phyloP scores from a whole-genome alignment of 2,797 vertebrate species.

The Scolopax bukidnonensis region DNA sequence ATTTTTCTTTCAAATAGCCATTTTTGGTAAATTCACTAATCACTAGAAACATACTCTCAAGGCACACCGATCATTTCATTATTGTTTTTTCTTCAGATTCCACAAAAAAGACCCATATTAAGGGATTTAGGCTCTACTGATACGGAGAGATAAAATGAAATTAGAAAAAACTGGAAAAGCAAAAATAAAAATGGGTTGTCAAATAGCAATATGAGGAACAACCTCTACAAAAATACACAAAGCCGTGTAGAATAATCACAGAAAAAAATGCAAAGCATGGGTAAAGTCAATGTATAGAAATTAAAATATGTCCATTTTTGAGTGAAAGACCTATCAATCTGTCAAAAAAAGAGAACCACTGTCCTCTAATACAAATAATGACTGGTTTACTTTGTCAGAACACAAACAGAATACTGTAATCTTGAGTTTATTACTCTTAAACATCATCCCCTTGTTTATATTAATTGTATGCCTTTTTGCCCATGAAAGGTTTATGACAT shows the following conservation, averaged over 20 bases:
- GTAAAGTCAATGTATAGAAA: background rate
- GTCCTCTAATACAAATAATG: background rate
- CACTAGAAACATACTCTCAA: background rate
- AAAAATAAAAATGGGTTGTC: background rate
- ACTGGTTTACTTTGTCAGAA: background rate
- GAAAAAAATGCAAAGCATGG: rapidly evolving
- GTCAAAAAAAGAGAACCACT: background rate
- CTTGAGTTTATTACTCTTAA: background rate
- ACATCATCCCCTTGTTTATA: background rate
- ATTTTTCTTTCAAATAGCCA: background rate
- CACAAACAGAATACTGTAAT: background rate
- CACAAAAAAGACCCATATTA: background rate
- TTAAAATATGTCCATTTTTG: background rate
- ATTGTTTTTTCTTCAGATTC: background rate
- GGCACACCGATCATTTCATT: background rate
- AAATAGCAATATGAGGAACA: background rate
- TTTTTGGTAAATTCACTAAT: background rate
- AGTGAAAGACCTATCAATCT: background rate
- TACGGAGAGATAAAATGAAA: background rate
- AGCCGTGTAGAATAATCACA: background rate
- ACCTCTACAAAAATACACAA: background rate
- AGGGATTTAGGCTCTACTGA: background rate
- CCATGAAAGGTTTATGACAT: background rate
- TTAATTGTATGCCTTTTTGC: background rate
- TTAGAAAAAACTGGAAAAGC: background rate